Base-by-base conservation (phyloP, 2,113 vertebrate species). In the Triplophysa rosa region DNA sequence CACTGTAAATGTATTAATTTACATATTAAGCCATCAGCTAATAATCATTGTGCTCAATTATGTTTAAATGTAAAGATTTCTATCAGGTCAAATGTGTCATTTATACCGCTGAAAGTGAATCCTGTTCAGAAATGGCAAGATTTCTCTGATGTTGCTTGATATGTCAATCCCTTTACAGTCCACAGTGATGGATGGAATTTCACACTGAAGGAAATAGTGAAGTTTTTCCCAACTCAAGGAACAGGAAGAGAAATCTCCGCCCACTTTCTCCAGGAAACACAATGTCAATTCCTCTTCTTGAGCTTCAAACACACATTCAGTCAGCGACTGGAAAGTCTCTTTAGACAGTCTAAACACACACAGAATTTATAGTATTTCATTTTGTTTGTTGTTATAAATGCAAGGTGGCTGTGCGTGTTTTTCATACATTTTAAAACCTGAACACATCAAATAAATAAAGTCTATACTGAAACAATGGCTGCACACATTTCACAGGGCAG, bases 211-310 rank as follows among this genome's bases (percentile, higher is more conserved):
- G 64, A 86, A 79, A 66, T 67, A 80, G 6, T 65, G 37, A 81
- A 83, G 67, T 12, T 76, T n/a, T 42, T 82, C 21, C 79, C 83
- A 85, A 47, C n/a, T 73, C 52, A 88, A 59, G 29, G 59, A 42
- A 61, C 78, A 85, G 23, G 61, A 63, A 62, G 67, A 81, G 47
- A 87, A 76, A 37, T 86, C 77, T 61, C 81, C 64, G 1, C 14
- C 64, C 37, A 83, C 64, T 45, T 71, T 86, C 42, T 77, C n/a
- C 64, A 87, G 75, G 58, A 87, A 85, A 12, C 37, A 12, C 11
- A 13, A 52, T 47, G 80, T 83, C 56, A 86, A 17, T 2, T 81
- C 54, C 26, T 80, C 66, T 19, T 87, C 70, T 45, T 82, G 79
- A 74, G 24, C n/a, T 72, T 86, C 77, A 85, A 24, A 83, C 58